A percentile compares a stretch with the other conserved stretches of the same genome.
These are phyloP conservation scores for Arge pagana DNA, from an alignment of 2,888 invertebrate genomes.

Conservation along the genomic window DNA sequence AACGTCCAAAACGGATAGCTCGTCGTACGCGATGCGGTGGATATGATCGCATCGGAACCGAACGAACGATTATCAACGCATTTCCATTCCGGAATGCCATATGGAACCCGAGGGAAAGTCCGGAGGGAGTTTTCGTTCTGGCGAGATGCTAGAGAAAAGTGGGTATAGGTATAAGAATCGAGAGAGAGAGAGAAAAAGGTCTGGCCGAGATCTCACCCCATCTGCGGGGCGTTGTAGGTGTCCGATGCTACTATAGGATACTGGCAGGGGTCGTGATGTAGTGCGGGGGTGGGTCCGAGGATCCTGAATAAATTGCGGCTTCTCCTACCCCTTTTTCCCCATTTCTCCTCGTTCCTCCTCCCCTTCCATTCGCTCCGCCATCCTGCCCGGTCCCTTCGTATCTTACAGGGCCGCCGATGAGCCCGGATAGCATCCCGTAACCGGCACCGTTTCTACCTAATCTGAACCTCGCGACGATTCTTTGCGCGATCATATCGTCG, in stretches of 20 bases:
- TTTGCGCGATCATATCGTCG: slow-evolving; percentile 12
- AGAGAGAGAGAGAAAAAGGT: background rate
- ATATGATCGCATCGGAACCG: slow-evolving; percentile 21
- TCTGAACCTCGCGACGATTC: slow-evolving; percentile 15
- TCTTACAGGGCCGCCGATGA: slow-evolving; percentile 15
- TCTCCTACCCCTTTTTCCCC: slow-evolving; percentile 20
- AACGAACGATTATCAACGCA: slow-evolving; percentile 18
- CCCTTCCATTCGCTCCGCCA: too few species aligned
- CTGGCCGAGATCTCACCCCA: slow-evolving; percentile 21
- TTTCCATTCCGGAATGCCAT: slow-evolving; percentile 24
- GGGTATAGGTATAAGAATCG: background rate
- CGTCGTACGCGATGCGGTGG: background rate
- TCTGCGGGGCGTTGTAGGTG: slow-evolving; percentile 22
- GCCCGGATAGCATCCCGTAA: slow-evolving; percentile 10
- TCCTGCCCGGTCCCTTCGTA: background rate
- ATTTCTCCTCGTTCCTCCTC: slow-evolving; percentile 1
- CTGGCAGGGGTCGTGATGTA: slow-evolving; percentile 23
- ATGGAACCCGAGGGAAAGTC: slow-evolving; percentile 15
- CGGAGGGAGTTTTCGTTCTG: slow-evolving; percentile 2
- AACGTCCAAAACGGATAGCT: too few species aligned
- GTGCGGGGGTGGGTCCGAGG: slow-evolving; percentile 21
- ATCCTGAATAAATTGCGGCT: slow-evolving; percentile 25
- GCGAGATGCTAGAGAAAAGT: background rate
- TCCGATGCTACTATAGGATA: slow-evolving; percentile 19
- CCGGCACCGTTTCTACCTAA: slow-evolving; percentile 12